These are phyloP conservation scores for Drosophila mayaguana DNA, from an alignment of 2,888 invertebrate species.

Conservation along the genomic window DNA sequence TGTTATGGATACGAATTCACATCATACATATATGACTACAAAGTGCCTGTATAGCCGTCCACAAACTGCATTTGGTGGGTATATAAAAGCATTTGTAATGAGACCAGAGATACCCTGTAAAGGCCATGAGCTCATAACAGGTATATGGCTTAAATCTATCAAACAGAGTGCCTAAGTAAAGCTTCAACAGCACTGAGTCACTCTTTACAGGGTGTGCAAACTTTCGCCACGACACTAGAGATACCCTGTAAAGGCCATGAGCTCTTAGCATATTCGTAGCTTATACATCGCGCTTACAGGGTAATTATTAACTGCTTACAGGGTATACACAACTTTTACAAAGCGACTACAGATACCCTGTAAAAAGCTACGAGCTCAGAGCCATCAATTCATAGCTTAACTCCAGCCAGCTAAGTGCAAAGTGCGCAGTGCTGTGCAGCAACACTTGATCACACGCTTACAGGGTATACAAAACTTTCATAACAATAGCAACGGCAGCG, in stretches of 20 bases:
- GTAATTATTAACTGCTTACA: neutral
- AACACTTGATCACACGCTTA: neutral
- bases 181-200: neutral
- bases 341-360: neutral
- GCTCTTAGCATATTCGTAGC: neutral
- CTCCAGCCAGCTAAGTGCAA: neutral
- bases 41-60: neutral
- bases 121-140: neutral
- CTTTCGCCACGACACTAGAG: neutral
- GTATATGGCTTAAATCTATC: neutral
- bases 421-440: neutral
- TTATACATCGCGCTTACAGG: neutral
- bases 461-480: neutral
- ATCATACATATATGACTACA: too few relatives aligned
- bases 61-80: neutral
- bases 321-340: neutral
- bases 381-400: neutral
- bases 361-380: neutral
- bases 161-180: neutral
- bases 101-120: neutral
- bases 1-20: neutral
- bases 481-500: conserved; percentile 14
- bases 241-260: neutral
- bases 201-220: too few relatives aligned
- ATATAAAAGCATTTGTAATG: neutral